A percentile compares a stretch with the other conserved stretches of the same genome.
These are phyloP conservation scores for Brotula barbata DNA, from an alignment of 2,797 vertebrate genomes.

Conservation along the genomic window DNA sequence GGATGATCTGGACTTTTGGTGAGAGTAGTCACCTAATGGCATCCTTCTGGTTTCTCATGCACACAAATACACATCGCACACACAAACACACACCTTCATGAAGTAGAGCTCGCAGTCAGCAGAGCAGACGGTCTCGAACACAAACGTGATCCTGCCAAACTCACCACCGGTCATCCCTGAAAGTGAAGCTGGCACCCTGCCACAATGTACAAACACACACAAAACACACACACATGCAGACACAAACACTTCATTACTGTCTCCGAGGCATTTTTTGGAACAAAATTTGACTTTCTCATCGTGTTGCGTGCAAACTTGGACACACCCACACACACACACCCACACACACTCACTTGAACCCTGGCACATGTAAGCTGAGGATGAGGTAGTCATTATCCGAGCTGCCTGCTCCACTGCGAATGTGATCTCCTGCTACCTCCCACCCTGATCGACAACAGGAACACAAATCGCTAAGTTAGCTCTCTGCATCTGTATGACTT, in stretches of 20 bases:
- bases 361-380: conserved; percentile 89
- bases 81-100: conserved; percentile 86
- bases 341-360: conserved; percentile 88
- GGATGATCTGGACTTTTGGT: neutral
- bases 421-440: conserved; percentile 95
- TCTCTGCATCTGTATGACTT: too few species aligned
- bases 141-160: conserved; percentile 89
- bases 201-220: conserved; percentile 9
- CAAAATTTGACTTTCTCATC: too few species aligned
- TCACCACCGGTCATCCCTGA: conserved; percentile 86
- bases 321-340: neutral
- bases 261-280: too few species aligned
- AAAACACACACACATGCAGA: neutral
- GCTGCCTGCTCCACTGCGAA: conserved; percentile 89
- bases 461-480: too few species aligned
- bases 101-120: conserved; percentile 96
- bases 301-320: neutral
- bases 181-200: conserved; percentile 89
- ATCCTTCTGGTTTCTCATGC: neutral
- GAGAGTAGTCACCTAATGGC: conserved; percentile 12
- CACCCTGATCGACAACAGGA: conserved; percentile 81
- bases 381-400: conserved; percentile 98
- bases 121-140: conserved; percentile 93
- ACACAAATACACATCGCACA: neutral
- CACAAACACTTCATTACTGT: neutral